Percentiles rank a stretch among this genome's conserved stretches.
Evolutionary conservation across 2,113 vertebrate species (phyloP).

Genomic region (Festucalex cinctus): DNA sequence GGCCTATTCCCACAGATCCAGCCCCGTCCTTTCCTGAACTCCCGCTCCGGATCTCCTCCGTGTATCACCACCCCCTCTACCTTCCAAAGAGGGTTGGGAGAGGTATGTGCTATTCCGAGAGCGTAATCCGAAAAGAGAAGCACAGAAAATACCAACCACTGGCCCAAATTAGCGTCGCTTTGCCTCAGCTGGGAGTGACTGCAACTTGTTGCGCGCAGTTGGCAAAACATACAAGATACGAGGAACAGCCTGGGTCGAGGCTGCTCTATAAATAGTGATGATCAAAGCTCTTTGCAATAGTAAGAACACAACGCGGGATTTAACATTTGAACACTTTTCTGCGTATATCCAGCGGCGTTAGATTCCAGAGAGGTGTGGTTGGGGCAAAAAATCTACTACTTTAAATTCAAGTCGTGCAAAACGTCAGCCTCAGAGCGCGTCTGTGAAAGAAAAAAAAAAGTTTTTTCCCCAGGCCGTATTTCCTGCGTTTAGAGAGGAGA

Average conservation of each 20-base stretch:
- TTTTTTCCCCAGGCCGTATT: conserved; percentile 63
- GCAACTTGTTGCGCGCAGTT: conserved; percentile 72
- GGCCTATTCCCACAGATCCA: conserved; percentile 74
- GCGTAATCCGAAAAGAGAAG: conserved; percentile 45
- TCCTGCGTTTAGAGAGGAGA: conserved; percentile 66
- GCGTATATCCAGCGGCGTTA: neutral
- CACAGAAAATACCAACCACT: conserved; percentile 41
- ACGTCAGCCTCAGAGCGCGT: conserved; percentile 41
- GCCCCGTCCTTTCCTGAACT: conserved; percentile 81
- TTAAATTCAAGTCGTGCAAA: conserved; percentile 28
- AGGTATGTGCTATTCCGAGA: conserved; percentile 34
- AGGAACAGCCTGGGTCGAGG: conserved; percentile 56
- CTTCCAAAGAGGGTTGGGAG: conserved; percentile 49
- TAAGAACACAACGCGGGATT: conserved; percentile 30
- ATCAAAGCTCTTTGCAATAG: conserved; percentile 62
- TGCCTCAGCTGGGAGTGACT: conserved; percentile 59
- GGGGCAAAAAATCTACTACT: conserved; percentile 1
- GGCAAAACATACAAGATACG: conserved; percentile 58
- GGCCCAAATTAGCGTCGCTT: conserved; percentile 36
- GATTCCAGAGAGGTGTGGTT: neutral
- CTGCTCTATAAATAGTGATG: conserved; percentile 70
- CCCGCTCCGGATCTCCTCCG: conserved; percentile 67
- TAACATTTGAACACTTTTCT: conserved; percentile 13
- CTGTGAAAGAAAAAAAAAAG: conserved; percentile 30
- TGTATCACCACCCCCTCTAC: conserved; percentile 48